Evolutionary conservation across 2,113 vertebrate genomes (phyloP), one percentile per base, ranked within the genome.

Genomic region (Steatornis caripensis): DNA sequence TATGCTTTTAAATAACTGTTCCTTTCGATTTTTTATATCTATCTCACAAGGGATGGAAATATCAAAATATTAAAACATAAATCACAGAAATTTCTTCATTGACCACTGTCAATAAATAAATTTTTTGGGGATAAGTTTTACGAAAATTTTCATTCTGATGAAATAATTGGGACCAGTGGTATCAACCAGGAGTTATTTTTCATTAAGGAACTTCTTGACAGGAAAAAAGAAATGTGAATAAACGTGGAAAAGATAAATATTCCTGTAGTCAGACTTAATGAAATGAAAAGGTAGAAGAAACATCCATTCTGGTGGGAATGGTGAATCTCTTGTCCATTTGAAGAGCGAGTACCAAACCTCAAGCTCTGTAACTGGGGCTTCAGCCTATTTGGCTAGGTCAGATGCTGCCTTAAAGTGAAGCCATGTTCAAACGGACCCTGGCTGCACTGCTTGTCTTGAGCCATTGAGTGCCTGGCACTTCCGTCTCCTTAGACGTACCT

Each of bases 381-480:
- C 71, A 92, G 61, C 22, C 27, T 32, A 27, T 54, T 34, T 60
- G 46, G 9, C 6, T 11, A 5, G 37, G 55, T 81, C 55, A 94
- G 87, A 46, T 0, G 0, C 27, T 65, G 39, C 57, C 58, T 61
- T 60, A 37, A 34, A 37, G 54, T 0, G 0, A 83, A 85, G 70
- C 32, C 1, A 0, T 4, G 4, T 48, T 70, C 58, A 58, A 39
- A 41, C 22, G 15, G 41, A 79, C 7, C 6, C 41, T 11, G 30
- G 11, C 54, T 36, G 39, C 4, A 1, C 46, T 17, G 39, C 23
- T 37, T 3, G 0, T 45, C 32, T 80, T 0, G 2, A 87, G 62
- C 45, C 62, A 46, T 14, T 0, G 11, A 61, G 26, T 15, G 36
- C 21, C 8, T 15, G 27, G 45, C 30, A 46, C 32, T 32, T 49